These are phyloP conservation scores for Eclectus roratus DNA, from an alignment of 2,113 vertebrate species.

Conservation along the genomic window DNA sequence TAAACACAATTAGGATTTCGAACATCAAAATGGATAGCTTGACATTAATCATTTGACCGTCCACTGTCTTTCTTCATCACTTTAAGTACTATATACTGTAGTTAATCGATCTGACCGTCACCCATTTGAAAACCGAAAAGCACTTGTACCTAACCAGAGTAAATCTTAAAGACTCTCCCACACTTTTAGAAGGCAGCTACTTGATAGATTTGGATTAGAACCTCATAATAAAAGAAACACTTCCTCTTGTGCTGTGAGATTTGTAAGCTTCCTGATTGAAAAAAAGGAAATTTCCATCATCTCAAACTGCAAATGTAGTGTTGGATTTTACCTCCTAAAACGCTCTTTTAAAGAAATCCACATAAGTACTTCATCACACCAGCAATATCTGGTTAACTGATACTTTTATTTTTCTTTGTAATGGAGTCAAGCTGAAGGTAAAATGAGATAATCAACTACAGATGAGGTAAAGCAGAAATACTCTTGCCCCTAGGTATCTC, in stretches of 20 bases:
- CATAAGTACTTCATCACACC: slow-evolving; percentile 29
- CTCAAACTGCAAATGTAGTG: neutral
- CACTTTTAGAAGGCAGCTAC: neutral
- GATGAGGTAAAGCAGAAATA: slow-evolving; percentile 31
- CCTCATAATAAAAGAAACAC: neutral
- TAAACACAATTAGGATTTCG: slow-evolving; percentile 20
- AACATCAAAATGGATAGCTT: slow-evolving; percentile 28
- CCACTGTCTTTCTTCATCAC: slow-evolving; percentile 55
- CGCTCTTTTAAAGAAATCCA: slow-evolving; percentile 6
- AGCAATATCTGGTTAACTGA: slow-evolving; percentile 19
- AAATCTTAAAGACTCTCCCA: slow-evolving; percentile 9
- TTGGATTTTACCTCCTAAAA: slow-evolving; percentile 4
- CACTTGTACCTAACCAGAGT: neutral
- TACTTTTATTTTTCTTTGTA: slow-evolving; percentile 3
- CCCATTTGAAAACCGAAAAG: slow-evolving; percentile 21
- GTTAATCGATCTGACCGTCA: slow-evolving; percentile 44
- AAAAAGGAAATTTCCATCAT: neutral
- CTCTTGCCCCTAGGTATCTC: slow-evolving; percentile 14
- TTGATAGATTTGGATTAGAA: neutral
- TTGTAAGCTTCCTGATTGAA: neutral
- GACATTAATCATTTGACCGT: slow-evolving; percentile 43
- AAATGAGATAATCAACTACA: slow-evolving; percentile 51
- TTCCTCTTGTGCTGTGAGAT: neutral
- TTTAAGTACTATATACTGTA: slow-evolving; percentile 42
- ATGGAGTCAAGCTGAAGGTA: slow-evolving; percentile 38